Evolutionary conservation across 2,113 vertebrate species (phyloP).

Genomic region (Leptosomus discolor): DNA sequence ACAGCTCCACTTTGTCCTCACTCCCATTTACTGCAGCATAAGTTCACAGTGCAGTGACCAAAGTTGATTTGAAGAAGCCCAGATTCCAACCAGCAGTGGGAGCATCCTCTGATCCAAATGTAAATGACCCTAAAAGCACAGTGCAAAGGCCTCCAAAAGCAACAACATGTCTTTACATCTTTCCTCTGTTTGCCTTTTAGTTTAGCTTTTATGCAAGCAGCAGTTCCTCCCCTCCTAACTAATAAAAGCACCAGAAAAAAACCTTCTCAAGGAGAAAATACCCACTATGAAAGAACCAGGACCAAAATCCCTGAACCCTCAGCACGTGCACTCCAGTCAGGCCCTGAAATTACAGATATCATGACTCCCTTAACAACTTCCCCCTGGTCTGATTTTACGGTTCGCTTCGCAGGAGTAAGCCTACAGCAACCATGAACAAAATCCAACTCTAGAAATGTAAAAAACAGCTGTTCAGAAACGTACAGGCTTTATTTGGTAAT

Average conservation of each 20-base stretch:
- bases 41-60: neutral
- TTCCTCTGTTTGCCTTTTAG: neutral
- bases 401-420: neutral
- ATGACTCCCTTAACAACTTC: neutral
- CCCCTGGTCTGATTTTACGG: neutral
- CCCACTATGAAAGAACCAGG: neutral
- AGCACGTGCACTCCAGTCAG: neutral
- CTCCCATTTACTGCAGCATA: rapidly evolving
- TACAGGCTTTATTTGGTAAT: constrained; percentile 5
- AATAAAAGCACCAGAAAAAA: neutral
- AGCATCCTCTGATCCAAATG: neutral
- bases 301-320: neutral
- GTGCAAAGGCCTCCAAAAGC: neutral
- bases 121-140: neutral
- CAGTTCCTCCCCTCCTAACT: neutral
- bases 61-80: neutral
- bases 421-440: neutral
- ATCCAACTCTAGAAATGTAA: neutral
- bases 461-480: neutral
- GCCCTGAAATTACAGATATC: neutral
- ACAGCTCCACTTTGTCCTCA: neutral
- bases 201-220: neutral
- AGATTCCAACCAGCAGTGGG: neutral
- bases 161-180: neutral
- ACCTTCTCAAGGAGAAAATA: neutral